Evolutionary conservation across 2,888 invertebrate species (phyloP), one percentile per base, ranked within the genome.

Genomic region (Drosophila multiciliata): DNA sequence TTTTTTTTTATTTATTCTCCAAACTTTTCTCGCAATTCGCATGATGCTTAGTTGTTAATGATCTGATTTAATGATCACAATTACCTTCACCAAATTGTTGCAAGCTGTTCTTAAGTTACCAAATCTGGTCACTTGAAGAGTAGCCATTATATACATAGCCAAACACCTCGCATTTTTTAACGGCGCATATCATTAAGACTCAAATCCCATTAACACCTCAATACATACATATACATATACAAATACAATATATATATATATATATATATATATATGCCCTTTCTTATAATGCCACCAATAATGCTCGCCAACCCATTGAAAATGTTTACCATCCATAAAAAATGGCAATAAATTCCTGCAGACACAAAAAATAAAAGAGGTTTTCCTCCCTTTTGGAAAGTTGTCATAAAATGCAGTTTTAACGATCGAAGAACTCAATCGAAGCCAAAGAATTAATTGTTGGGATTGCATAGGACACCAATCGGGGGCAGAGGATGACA

Each of bases 261-360:
- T 40, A 0, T 45, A 17, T 15, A 20, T 7, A 20, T 42, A 5
- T 33, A 40, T 55, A 17, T 26, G 49, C 26, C 29, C 50, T 29
- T 50, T 50, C 29, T 17, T 49, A 49, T 49, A 49, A 50, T 50
- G 29, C 45, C 23, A 45, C 23, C 29, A 50, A 52, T 8, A 64
- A 65, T 48, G 35, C n/a, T 38, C 45, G 15, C 23, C 48, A 20
- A 15, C 20, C 23, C 23, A 59, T 70, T 62, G 48, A 63, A 62
- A 55, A 33, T 58, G 50, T 29, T 61, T 48, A 53, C 3, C 20
- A 45, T 33, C 71, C 76, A 81, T 83, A 77, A 88, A 85, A 81
- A 73, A 64, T 74, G 68, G 49, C 53, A 72, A 76, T 85, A 85
- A 85, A 85, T 83, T 85, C 77, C 77, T 53, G 50, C 17, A 7